phyloP scores from a whole-genome alignment of 2,888 invertebrate species.

The Stenotaenia linearis region DNA sequence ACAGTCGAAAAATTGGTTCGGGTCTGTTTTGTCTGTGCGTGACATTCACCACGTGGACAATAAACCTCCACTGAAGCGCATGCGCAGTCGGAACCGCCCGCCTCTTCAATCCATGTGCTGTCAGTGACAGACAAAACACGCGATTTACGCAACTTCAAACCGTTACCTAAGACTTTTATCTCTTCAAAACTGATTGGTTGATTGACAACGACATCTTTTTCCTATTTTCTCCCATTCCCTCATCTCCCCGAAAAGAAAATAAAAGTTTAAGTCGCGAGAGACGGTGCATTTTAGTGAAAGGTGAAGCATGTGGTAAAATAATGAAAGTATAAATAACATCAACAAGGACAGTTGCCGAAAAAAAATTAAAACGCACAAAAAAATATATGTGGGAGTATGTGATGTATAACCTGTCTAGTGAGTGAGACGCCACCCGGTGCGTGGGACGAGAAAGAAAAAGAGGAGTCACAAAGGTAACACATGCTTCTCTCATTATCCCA shows the following conservation, averaged over 20 bases:
- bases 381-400: background rate
- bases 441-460: slow-evolving; percentile 1
- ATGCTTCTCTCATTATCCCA: slow-evolving; percentile 34
- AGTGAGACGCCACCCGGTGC: slow-evolving; percentile 17
- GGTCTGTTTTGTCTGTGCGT: background rate
- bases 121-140: slow-evolving; percentile 31
- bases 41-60: slow-evolving; percentile 24
- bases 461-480: slow-evolving; percentile 30
- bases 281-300: background rate
- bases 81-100: background rate
- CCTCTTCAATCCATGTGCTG: slow-evolving; percentile 24
- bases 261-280: background rate
- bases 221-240: background rate
- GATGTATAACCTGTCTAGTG: slow-evolving; percentile 13
- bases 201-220: slow-evolving; percentile 20
- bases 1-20: background rate
- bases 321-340: slow-evolving; percentile 19
- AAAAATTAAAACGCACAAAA: background rate
- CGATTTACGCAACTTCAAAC: slow-evolving; percentile 28
- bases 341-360: background rate
- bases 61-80: slow-evolving; percentile 8
- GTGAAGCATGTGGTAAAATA: slow-evolving; percentile 26
- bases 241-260: background rate
- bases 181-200: background rate
- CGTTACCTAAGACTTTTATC: slow-evolving; percentile 26